Evolutionary conservation across 2,888 invertebrate genomes (phyloP).

Genomic region (Eupithecia subumbrata): DNA sequence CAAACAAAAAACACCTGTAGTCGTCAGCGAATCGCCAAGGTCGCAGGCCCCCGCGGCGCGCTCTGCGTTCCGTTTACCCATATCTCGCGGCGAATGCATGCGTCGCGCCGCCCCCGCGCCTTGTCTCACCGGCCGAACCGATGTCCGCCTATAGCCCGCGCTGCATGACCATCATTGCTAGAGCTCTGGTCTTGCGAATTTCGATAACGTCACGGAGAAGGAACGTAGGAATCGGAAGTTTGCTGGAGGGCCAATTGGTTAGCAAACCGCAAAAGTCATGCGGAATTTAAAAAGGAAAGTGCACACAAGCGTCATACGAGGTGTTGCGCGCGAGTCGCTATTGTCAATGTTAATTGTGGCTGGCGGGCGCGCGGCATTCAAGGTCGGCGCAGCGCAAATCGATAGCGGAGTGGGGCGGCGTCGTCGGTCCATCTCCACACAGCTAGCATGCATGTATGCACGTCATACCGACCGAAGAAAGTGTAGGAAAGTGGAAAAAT

Average conservation of each 20-base stretch:
- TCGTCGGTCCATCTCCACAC: slow-evolving; percentile 52
- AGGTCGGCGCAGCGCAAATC: slow-evolving; percentile 75
- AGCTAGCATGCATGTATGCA: slow-evolving; percentile 65
- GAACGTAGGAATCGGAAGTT: not conserved
- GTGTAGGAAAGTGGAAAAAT: slow-evolving; percentile 79
- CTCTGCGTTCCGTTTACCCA: slow-evolving; percentile 81
- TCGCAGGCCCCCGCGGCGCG: slow-evolving; percentile 77
- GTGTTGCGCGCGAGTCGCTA: slow-evolving; percentile 70
- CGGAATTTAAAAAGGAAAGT: slow-evolving; percentile 61
- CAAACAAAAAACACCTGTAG: slow-evolving; percentile 84
- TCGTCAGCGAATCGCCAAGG: slow-evolving; percentile 80
- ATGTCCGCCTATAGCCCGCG: slow-evolving; percentile 48
- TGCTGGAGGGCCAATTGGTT: not conserved
- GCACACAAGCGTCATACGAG: slow-evolving; percentile 47
- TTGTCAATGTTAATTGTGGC: slow-evolving; percentile 76
- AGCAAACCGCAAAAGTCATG: slow-evolving; percentile 11
- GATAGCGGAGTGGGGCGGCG: slow-evolving; percentile 62
- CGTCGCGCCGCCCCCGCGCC: slow-evolving; percentile 69
- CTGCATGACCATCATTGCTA: slow-evolving; percentile 43
- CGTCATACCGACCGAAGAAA: slow-evolving; percentile 68
- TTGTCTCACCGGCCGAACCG: slow-evolving; percentile 66
- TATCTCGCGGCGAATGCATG: slow-evolving; percentile 81
- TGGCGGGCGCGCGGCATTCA: slow-evolving; percentile 71
- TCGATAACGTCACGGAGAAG: not conserved
- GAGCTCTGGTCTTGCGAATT: slow-evolving; percentile 26